A percentile compares a stretch with the other conserved stretches of the same genome.
Conservation (phyloP, 2,797 vertebrate genomes). For the Alosa sapidissima region DNA sequence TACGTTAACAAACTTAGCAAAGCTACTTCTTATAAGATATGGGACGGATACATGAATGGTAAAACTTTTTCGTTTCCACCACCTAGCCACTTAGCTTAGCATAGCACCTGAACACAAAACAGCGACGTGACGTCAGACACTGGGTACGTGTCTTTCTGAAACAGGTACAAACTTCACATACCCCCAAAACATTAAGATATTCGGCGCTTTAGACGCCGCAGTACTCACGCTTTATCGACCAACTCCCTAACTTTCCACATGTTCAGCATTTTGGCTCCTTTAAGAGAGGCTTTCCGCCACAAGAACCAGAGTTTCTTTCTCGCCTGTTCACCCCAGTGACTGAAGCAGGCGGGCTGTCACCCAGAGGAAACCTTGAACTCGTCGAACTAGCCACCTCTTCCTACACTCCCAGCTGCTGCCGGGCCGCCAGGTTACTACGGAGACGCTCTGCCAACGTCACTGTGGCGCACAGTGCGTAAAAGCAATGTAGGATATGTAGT, state of each 20-base stretch:
- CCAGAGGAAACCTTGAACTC: conserved; percentile 71
- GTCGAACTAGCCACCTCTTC: conserved; percentile 61
- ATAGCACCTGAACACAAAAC: conserved; percentile 56
- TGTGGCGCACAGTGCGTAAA: not conserved
- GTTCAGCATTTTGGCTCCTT: conserved; percentile 84
- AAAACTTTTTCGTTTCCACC: conserved; percentile 14
- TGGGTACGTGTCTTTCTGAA: conserved; percentile 80
- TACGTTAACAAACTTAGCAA: not conserved
- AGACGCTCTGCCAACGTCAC: conserved; percentile 65
- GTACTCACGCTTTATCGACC: conserved; percentile 98
- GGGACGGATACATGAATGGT: not conserved
- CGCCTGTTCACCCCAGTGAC: conserved; percentile 54
- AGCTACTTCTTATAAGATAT: not conserved
- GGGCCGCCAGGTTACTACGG: conserved; percentile 66
- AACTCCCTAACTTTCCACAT: conserved; percentile 98
- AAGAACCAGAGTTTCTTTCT: conserved; percentile 59
- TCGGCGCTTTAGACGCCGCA: not conserved
- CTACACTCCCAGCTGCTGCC: conserved; percentile 62
- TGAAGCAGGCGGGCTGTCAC: conserved; percentile 54
- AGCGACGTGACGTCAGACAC: conserved; percentile 76
- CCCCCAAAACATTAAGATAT: conserved; percentile 47
- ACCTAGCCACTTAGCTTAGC: conserved; percentile 32
- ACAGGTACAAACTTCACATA: conserved; percentile 67
- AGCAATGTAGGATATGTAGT: not conserved
- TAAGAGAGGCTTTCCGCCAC: conserved; percentile 68